phyloP scores from a whole-genome alignment of 2,797 vertebrate species.

The Lagorchestes hirsutus region DNA sequence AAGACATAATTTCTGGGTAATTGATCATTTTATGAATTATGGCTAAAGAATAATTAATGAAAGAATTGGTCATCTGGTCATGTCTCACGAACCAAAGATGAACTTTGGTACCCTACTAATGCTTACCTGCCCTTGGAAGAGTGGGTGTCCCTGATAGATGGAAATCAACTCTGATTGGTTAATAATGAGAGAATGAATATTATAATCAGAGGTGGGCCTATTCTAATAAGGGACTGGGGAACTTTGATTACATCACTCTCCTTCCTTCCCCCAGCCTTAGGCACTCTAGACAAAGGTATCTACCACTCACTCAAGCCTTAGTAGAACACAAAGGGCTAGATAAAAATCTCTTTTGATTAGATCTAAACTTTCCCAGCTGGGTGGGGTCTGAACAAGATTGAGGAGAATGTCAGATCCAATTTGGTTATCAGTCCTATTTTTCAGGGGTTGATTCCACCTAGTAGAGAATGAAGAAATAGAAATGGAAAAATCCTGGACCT shows the following conservation, averaged over 20 bases:
- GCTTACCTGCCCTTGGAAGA: neutral
- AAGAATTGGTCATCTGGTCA: neutral
- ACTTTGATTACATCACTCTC: neutral
- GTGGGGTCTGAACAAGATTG: neutral
- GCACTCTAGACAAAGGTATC: neutral
- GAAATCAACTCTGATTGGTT: neutral
- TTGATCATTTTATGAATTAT: neutral
- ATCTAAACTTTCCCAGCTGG: neutral
- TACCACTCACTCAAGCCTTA: neutral
- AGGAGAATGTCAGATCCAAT: neutral
- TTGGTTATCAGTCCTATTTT: neutral
- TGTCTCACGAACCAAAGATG: neutral
- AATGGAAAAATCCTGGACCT: neutral
- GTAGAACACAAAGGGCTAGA: neutral
- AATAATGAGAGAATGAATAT: neutral
- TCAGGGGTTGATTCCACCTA: neutral
- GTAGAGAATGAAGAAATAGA: neutral
- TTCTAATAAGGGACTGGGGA: neutral
- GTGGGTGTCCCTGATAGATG: neutral
- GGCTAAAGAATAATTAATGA: neutral
- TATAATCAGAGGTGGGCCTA: neutral
- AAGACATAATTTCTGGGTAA: neutral
- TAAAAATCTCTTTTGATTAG: neutral
- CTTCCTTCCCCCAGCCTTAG: neutral
- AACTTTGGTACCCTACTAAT: neutral